Conservation (phyloP, 1,140 invertebrate genomes). For the Drosophila eugracilis region DNA sequence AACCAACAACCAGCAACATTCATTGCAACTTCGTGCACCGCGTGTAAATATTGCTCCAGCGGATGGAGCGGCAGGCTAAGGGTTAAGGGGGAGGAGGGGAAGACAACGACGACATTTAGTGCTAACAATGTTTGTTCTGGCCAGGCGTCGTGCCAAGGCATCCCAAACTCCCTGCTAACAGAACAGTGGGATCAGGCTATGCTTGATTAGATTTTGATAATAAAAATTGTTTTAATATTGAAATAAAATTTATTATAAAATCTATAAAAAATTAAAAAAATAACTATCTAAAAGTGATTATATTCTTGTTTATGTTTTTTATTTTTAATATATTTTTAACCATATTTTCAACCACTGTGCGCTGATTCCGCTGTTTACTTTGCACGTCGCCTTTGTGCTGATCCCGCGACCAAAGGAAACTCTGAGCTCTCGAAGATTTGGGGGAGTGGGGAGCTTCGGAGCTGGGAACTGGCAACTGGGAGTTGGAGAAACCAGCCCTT, state of each 20-base stretch:
- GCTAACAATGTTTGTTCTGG: slow-evolving; percentile 81
- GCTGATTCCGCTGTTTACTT: slow-evolving; percentile 66
- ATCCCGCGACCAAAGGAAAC: slow-evolving; percentile 57
- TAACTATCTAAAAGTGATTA: neutral
- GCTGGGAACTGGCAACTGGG: slow-evolving; percentile 2
- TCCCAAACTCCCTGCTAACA: slow-evolving; percentile 11
- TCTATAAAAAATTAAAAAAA: neutral
- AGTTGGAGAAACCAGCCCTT: slow-evolving; percentile 33
- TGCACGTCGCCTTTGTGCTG: slow-evolving; percentile 73
- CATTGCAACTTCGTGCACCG: slow-evolving; percentile 77
- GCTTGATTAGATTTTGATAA: too few species aligned
- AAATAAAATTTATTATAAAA: neutral
- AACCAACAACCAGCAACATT: slow-evolving; percentile 47
- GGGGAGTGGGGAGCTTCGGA: slow-evolving; percentile 5
- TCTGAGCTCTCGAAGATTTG: neutral
- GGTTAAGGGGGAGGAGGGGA: slow-evolving; percentile 6
- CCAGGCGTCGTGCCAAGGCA: slow-evolving; percentile 59
- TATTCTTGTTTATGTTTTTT: neutral
- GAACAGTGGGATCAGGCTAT: slow-evolving; percentile 16
- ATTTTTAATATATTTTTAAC: neutral
- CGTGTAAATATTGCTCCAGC: slow-evolving; percentile 75
- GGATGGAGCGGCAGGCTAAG: neutral
- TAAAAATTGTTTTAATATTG: neutral
- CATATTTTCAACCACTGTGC: slow-evolving; percentile 17
- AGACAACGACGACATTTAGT: slow-evolving; percentile 77